phyloP scores from a whole-genome alignment of 1,140 invertebrate species.

The Philopotamus ludificatus region DNA sequence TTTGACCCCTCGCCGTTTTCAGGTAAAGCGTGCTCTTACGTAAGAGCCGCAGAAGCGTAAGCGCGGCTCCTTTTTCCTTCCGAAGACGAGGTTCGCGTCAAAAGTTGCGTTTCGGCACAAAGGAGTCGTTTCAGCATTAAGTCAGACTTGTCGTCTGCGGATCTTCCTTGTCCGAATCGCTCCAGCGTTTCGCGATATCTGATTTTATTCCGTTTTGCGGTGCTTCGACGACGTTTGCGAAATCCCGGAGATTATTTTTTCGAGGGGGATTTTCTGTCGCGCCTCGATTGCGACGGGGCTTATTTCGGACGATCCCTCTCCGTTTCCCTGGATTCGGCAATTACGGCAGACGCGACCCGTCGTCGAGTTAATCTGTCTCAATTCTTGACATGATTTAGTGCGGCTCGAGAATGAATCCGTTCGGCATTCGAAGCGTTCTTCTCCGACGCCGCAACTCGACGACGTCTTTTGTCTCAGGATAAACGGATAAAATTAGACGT shows the following conservation, averaged over 20 bases:
- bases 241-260: neutral
- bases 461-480: too few relatives aligned
- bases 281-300: too few relatives aligned
- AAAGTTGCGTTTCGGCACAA: neutral
- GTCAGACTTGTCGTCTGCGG: neutral
- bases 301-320: neutral
- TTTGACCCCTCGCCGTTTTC: neutral
- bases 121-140: neutral
- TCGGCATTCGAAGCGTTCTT: too few relatives aligned
- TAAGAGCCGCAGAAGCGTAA: neutral
- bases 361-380: too few relatives aligned
- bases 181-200: neutral
- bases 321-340: neutral
- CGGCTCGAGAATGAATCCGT: too few relatives aligned
- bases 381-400: too few relatives aligned
- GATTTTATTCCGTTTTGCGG: neutral
- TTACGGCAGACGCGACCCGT: too few relatives aligned
- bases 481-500: too few relatives aligned
- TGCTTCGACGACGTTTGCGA: neutral
- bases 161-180: neutral
- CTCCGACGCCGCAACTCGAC: too few relatives aligned
- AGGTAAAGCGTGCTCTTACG: slow-evolving; percentile 5
- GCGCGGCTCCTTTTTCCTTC: neutral
- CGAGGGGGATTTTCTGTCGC: neutral
- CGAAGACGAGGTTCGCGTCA: neutral